These are phyloP conservation scores for Leistus spinibarbis DNA, from an alignment of 2,888 invertebrate genomes.

Conservation along the genomic window DNA sequence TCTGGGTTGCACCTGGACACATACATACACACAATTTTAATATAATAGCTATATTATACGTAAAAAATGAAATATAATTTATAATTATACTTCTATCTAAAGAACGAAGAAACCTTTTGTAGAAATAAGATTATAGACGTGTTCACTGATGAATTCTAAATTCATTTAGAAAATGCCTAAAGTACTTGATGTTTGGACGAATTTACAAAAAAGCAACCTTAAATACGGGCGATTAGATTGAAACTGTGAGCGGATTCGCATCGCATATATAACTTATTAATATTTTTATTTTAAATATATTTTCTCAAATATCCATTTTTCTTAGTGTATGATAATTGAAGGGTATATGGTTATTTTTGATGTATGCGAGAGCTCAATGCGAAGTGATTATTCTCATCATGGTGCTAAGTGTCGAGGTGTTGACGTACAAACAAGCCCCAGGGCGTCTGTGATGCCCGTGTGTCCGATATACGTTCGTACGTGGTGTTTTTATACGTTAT, in stretches of 20 bases:
- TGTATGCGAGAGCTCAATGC: background rate
- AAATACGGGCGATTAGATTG: too few relatives aligned
- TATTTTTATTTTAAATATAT: too few relatives aligned
- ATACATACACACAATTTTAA: background rate
- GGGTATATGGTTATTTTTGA: background rate
- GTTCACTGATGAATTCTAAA: background rate
- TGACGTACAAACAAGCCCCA: conserved; percentile 15
- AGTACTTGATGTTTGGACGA: too few relatives aligned
- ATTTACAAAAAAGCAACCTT: too few relatives aligned
- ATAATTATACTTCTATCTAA: background rate
- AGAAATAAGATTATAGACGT: background rate
- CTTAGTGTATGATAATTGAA: too few relatives aligned
- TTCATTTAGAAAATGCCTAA: too few relatives aligned
- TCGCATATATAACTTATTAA: too few relatives aligned
- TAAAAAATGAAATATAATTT: background rate
- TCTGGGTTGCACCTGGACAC: conserved; percentile 62
- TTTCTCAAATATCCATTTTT: too few relatives aligned
- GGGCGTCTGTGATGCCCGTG: background rate
- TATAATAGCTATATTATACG: background rate
- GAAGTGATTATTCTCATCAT: background rate
- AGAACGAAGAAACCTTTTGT: background rate
- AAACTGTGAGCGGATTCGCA: too few relatives aligned
- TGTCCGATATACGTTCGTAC: conserved; percentile 6
- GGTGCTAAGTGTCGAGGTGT: background rate
- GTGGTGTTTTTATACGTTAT: conserved; percentile 24